A percentile compares a stretch with the other conserved stretches of the same genome.
Evolutionary conservation across 2,797 vertebrate species (phyloP).

Genomic region (Aplochiton taeniatus): DNA sequence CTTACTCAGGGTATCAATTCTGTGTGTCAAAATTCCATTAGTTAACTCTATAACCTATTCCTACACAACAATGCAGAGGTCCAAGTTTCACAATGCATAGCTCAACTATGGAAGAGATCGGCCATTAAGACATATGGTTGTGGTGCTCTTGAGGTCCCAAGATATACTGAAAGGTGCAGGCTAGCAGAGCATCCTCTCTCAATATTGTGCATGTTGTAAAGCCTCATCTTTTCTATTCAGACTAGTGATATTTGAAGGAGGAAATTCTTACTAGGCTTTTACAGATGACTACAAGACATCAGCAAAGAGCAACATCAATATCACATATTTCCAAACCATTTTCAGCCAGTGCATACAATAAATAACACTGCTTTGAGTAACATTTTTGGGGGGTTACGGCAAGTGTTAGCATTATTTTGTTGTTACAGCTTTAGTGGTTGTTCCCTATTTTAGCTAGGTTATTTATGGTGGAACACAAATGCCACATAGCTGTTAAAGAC

Average conservation of each 20-base stretch:
- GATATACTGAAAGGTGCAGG: constrained; percentile 38
- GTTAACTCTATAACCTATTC: constrained; percentile 30
- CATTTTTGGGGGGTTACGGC: not conserved
- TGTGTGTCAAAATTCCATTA: not conserved
- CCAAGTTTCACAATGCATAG: constrained; percentile 79
- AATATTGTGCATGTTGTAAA: constrained; percentile 45
- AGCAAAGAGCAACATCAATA: constrained; percentile 17
- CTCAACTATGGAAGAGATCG: constrained; percentile 61
- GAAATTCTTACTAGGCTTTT: not conserved
- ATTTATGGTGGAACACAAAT: constrained; percentile 15
- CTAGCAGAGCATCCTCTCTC: constrained; percentile 36
- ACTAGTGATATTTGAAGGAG: constrained; percentile 4
- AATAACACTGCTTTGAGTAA: not conserved
- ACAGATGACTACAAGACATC: constrained; percentile 18
- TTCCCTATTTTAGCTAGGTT: not conserved
- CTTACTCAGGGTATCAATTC: not conserved
- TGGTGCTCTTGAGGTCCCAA: constrained; percentile 46
- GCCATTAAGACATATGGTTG: constrained; percentile 73
- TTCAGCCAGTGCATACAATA: not conserved
- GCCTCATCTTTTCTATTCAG: constrained; percentile 37
- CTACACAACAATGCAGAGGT: constrained; percentile 61
- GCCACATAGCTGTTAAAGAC: constrained; percentile 46
- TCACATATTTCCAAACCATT: constrained; percentile 20
- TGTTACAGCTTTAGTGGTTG: not conserved
- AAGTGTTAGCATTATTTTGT: not conserved